Base-by-base conservation (phyloP, 2,797 vertebrate genomes). In the Pangasius krempfi region DNA sequence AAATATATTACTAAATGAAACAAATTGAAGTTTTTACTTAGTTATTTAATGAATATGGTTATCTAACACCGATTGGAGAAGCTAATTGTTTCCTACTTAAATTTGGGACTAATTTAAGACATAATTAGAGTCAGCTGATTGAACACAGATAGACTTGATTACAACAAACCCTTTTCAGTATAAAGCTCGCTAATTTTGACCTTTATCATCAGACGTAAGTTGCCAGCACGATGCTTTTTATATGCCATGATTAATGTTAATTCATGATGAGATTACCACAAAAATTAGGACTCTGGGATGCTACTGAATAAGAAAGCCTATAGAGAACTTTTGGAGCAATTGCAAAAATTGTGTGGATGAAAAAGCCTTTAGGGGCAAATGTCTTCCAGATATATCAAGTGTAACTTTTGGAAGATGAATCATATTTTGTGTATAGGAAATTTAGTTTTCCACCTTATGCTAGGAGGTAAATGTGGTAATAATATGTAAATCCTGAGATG, bases 51-150 rank as follows among this genome's bases (percentile, higher is more conserved):
- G 44, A 50, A 84, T 50, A 68, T 50, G 18, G 44, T 30, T 68
- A 84, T 84, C 16, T 16, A 50, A 84, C n/a, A 84, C 1, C 25
- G 66, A 66, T 83, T 64, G 18, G 62, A 30, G 27, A 12, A 68
- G 8, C 27, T 52, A 84, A 68, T 84, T 68, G 44, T 68, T 50
- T 84, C 44, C 44, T 68, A 52, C 27, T 52, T 66, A 50, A n/a
- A 50, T 68, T 64, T 83, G 25, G 40, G 5, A n/a, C 58, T 84
- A 52, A 84, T 84, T 84, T n/a, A 33, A 33, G 18, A 54, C n/a
- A 70, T 25, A 30, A 52, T 68, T 52, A 84, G 58, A 83, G 62
- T 86, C 84, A 85, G 50, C 30, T 58, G 84, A 85, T 73, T 58
- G 30, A 58, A 85, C 52, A 60, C 16, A 44, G 33, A 75, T 73